Evolutionary conservation across 2,797 vertebrate species (phyloP).

Genomic region (Graptemys geographica): DNA sequence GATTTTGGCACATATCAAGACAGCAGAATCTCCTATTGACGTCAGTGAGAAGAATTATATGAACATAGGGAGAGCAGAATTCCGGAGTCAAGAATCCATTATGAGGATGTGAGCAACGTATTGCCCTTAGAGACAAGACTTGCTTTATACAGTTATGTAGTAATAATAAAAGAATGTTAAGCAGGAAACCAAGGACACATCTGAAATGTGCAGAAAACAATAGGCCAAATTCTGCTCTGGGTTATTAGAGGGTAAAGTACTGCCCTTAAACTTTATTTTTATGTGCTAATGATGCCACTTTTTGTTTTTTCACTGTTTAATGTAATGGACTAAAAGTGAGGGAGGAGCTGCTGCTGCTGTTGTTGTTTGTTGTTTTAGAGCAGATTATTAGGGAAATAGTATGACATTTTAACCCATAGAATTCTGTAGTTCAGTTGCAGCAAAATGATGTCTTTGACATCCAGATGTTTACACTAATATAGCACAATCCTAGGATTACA

Average conservation of each 20-base stretch:
- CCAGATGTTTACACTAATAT: slow-evolving; percentile 29
- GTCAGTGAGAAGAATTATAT: not conserved
- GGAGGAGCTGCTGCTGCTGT: accelerated
- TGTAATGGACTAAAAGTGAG: not conserved
- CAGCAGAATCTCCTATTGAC: slow-evolving; percentile 41
- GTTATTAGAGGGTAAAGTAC: not conserved
- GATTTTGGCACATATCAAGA: not conserved
- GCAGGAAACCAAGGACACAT: slow-evolving; percentile 69
- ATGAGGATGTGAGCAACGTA: slow-evolving; percentile 14
- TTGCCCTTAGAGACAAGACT: not conserved
- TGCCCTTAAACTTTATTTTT: slow-evolving; percentile 28
- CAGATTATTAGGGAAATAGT: not conserved
- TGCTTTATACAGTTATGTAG: slow-evolving; percentile 42
- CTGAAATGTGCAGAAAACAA: slow-evolving; percentile 57
- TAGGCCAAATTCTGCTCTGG: slow-evolving; percentile 42
- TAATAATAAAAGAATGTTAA: slow-evolving; percentile 66
- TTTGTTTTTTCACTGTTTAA: not conserved
- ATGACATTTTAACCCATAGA: slow-evolving; percentile 22
- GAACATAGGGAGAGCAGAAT: not conserved
- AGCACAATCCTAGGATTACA: slow-evolving; percentile 25
- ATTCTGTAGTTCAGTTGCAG: not conserved
- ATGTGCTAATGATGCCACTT: not conserved
- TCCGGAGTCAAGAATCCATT: slow-evolving; percentile 29
- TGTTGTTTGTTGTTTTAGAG: not conserved
- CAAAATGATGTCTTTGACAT: slow-evolving; percentile 4